Evolutionary conservation across 2,888 invertebrate species (phyloP).

Genomic region (Ormyrus nitidulus): DNA sequence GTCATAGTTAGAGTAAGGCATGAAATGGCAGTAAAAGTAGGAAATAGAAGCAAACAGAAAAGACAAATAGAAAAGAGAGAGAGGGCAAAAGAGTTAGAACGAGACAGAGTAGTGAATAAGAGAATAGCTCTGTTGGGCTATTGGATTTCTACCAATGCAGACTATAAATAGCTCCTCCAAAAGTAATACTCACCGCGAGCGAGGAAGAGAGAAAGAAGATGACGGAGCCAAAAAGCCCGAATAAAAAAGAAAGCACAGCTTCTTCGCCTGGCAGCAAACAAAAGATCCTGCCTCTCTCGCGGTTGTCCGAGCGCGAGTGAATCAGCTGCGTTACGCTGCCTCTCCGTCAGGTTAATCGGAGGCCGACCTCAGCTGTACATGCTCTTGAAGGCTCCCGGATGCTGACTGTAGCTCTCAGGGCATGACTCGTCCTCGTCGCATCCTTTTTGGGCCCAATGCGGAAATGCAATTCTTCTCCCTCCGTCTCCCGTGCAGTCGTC

Average conservation of each 20-base stretch:
- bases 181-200: constrained; percentile 65
- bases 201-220: constrained; percentile 57
- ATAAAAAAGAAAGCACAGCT: constrained; percentile 61
- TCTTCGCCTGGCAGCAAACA: background rate
- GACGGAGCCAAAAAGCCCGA: constrained; percentile 70
- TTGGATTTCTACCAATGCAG: constrained; percentile 61
- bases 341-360: background rate
- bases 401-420: constrained; percentile 46
- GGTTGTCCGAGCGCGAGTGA: background rate
- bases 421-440: constrained; percentile 21
- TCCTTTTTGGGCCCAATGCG: constrained; percentile 5
- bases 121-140: constrained; percentile 47
- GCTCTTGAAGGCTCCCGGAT: constrained; percentile 41
- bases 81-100: background rate
- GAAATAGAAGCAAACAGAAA: background rate
- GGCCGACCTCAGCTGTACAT: constrained; percentile 49
- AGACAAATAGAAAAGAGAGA: background rate
- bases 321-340: constrained; percentile 40
- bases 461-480: constrained; percentile 18
- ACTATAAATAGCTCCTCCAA: constrained; percentile 71
- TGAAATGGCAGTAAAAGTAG: background rate
- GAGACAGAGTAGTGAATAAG: constrained; percentile 15
- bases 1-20: too few relatives aligned
- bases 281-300: background rate
- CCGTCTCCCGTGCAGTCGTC: background rate